phyloP scores from a whole-genome alignment of 2,113 vertebrate species.

The Pseudopodoces humilis region DNA sequence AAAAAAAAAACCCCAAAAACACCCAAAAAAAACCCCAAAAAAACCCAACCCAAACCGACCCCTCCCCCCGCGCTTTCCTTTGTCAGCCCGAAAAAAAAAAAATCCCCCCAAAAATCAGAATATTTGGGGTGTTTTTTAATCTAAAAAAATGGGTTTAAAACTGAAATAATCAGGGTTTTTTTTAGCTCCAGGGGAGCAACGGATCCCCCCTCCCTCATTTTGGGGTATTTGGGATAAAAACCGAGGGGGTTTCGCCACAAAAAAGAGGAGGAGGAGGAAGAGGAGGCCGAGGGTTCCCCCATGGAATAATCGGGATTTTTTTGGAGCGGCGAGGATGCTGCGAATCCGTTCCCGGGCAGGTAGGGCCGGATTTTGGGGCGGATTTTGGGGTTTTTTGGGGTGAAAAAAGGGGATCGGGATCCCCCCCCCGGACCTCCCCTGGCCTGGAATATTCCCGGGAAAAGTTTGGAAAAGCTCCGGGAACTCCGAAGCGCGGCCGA shows the following conservation, averaged over 20 bases:
- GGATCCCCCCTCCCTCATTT: too few relatives aligned
- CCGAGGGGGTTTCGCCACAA: background rate
- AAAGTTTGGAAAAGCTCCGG: background rate
- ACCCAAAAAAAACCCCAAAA: too few relatives aligned
- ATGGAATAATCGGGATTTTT: background rate
- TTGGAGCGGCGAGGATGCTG: background rate
- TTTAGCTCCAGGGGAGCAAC: too few relatives aligned
- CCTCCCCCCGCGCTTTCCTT: background rate
- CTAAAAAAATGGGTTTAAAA: too few relatives aligned
- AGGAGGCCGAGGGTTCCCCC: background rate
- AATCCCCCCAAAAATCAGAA: too few relatives aligned
- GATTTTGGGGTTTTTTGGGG: background rate
- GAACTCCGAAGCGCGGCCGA: background rate
- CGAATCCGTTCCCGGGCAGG: background rate
- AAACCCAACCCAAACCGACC: background rate
- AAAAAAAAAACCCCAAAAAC: too few relatives aligned
- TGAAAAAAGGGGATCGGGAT: too few relatives aligned
- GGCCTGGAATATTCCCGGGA: background rate
- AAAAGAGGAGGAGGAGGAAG: background rate
- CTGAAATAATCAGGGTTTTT: background rate
- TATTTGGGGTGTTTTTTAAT: background rate
- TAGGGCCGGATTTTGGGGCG: background rate
- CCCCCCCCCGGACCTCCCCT: too few relatives aligned
- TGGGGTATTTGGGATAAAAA: too few relatives aligned
- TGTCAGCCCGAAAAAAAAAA: constrained; percentile 51